Conservation (phyloP, 2,113 vertebrate species). For the rabbit (Oryctolagus cuniculus) region mOryCun1.1 NC_091434.1:117212501-117213000, state of each 20-base stretch:
- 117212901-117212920: neutral
- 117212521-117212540: slow-evolving; percentile 38
- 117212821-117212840: neutral
- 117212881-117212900: neutral
- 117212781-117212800: neutral
- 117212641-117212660: slow-evolving; percentile 16
- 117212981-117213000: neutral
- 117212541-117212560: neutral
- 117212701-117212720: neutral
- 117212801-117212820: neutral
- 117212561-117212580: neutral
- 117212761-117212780: neutral
- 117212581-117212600: slow-evolving; percentile 43
- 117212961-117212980: neutral
- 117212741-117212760: neutral
- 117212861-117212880: neutral
- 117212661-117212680: neutral
- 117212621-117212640: slow-evolving; percentile 17
- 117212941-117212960: neutral
- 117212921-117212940: neutral
- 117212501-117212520: slow-evolving; percentile 37
- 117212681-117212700: slow-evolving; percentile 6
- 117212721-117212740: neutral
- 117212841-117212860: neutral
- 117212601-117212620: neutral